Percentiles rank a stretch among this genome's conserved stretches.
These are phyloP conservation scores for Busseola fusca DNA, from an alignment of 2,888 invertebrate genomes.

Conservation along the genomic window DNA sequence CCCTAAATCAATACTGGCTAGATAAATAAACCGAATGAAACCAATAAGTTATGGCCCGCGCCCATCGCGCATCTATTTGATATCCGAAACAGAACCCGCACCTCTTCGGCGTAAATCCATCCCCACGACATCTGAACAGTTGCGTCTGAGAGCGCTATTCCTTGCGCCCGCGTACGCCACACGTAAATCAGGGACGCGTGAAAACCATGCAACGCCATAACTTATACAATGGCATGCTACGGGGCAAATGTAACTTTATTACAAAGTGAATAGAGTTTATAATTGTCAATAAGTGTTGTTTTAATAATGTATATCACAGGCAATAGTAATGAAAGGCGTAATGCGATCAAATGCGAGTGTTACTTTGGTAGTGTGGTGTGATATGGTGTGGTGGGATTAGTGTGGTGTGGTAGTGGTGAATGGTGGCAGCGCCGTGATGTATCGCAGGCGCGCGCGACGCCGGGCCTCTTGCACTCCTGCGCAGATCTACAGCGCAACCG, in stretches of 20 bases:
- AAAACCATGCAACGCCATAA: conserved; percentile 60
- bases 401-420: conserved; percentile 16
- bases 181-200: conserved; percentile 70
- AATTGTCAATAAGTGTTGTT: not conserved
- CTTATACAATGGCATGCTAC: conserved; percentile 36
- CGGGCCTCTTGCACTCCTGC: conserved; percentile 29
- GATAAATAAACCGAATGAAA: conserved; percentile 43
- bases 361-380: conserved; percentile 9
- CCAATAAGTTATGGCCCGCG: conserved; percentile 37
- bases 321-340: conserved; percentile 65
- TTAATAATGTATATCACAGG: conserved; percentile 47
- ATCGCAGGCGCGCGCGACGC: conserved; percentile 34
- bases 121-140: conserved; percentile 58
- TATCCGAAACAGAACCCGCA: conserved; percentile 44
- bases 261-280: conserved; percentile 13
- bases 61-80: conserved; percentile 50
- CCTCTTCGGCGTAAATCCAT: conserved; percentile 52
- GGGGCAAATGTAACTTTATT: conserved; percentile 30
- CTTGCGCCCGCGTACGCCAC: conserved; percentile 59
- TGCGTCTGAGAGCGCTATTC: conserved; percentile 65
- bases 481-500: conserved; percentile 40
- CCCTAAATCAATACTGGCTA: conserved; percentile 9
- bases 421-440: conserved; percentile 37
- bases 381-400: conserved; percentile 13
- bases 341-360: conserved; percentile 51